Base-by-base conservation (phyloP, 2,888 invertebrate genomes). In the Melitaea athalia region DNA sequence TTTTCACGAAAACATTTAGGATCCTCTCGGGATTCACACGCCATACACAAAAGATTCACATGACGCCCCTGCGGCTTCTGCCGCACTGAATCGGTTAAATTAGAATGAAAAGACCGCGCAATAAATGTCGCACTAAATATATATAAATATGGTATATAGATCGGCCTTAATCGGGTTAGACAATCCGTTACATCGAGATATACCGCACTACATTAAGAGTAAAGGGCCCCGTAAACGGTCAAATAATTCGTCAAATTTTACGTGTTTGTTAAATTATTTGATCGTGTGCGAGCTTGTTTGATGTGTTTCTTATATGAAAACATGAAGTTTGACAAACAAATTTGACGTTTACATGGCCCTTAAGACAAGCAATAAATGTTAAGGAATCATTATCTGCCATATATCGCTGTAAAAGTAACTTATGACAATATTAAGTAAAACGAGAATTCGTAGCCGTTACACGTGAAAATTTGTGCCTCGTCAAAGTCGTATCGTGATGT, bases 381-480 rank as follows among this genome's bases (percentile, higher is more conserved):
- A 15, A 57, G 38, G 5, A 17, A 42, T 38, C 38, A 42, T 38
- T 15, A 45, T 62, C 62, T 47, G 66, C 61, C 66, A 62, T 63
- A 63, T 67, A 55, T 49, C 66, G 45, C 59, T 60, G 43, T 47
- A 17, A 55, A n/a, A 67, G 61, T 14, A 67, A 67, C 66, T 62
- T 61, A 67, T 67, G 66, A 67, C 66, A 67, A 67, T 67, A 67
- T 67, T 62, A 17, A 55, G 33, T 55, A 24, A 62, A 45, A 55
- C 49, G 55, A 55, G 38, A 62, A 67, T 67, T 38, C 53, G 47
- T 67, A 62, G 47, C 33, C 52, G 33, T 57, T 57, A 42, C 57
- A 57, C 15, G 57, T 57, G 42, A 52, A 47, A 66, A 60, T 17
- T 63, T 52, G 69, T 70, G 67, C 63, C 69, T 69, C 24, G 24